Evolutionary conservation across 2,888 invertebrate species (phyloP), one percentile per base, ranked within the genome.

Genomic region (Clostera curtula): DNA sequence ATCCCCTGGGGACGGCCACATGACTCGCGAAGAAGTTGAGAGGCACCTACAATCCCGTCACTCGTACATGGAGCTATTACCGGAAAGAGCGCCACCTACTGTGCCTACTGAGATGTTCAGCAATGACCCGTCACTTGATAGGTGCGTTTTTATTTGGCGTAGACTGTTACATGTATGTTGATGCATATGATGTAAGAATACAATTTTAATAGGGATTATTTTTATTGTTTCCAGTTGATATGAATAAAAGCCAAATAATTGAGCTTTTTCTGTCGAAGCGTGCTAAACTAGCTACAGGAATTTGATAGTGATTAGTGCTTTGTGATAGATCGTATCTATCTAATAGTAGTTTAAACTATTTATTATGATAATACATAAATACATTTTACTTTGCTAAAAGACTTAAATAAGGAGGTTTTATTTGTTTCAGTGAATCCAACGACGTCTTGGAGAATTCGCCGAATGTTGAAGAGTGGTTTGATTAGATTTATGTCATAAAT

Each of bases 71-170:
- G 92, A 94, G 68, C 77, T 94, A 38, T 85, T 93, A 40, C 92
- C 93, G 2, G 95, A 95, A 65, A 88, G 93, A 46, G 93, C 95
- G 14, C 94, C 95, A 0, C 91, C 94, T 1, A 94, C 95, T 6
- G 93, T 96, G 13, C 96, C 96, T 3, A 93, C 92, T 19, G 96
- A 96, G 76, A 95, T 96, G 91, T 96, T 97, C 61, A 96, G 95
- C 72, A 96, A 96, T 72, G 96, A 96, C 56, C 94, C 94, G 27
- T 95, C 95, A 1, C 76, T 93, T 24, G 94, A 94, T 65, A 93
- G 93, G 93, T 92, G 74, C 51, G 15, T 25, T n/a, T n/a, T n/a
- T 29, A 14, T 16, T 31, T n/a, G n/a, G 10, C 24, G 20, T 36
- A 21, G 23, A 8, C 13, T 43, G 12, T n/a, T n/a, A n/a, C n/a